These are phyloP conservation scores for Eupithecia centaureata DNA, from an alignment of 2,888 invertebrate genomes.

Conservation along the genomic window DNA sequence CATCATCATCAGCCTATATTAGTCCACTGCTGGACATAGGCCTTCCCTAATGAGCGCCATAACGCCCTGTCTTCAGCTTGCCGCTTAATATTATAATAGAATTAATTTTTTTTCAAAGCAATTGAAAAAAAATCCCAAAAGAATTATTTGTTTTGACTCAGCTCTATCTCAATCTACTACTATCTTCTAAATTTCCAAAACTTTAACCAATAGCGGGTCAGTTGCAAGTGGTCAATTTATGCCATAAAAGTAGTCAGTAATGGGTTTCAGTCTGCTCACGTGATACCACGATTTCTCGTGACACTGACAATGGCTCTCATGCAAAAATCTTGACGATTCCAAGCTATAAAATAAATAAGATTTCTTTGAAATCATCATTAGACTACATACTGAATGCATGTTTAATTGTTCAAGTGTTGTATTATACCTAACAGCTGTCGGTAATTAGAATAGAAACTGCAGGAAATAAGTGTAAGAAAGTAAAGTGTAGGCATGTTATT, in stretches of 20 bases:
- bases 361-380: slow-evolving; percentile 8
- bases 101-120: too few species aligned
- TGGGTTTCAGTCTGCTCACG: slow-evolving; percentile 40
- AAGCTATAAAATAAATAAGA: slow-evolving; percentile 44
- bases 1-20: too few species aligned
- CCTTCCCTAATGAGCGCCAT: too few species aligned
- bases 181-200: too few species aligned
- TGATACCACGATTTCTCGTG: slow-evolving; percentile 63
- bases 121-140: too few species aligned
- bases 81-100: too few species aligned
- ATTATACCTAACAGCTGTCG: not conserved
- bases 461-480: not conserved
- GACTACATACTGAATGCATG: not conserved
- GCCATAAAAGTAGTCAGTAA: slow-evolving; percentile 12
- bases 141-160: too few species aligned
- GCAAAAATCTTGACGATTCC: slow-evolving; percentile 40
- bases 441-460: not conserved
- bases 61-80: too few species aligned
- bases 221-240: slow-evolving; percentile 3
- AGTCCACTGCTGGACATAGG: too few species aligned
- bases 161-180: too few species aligned
- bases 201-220: not conserved
- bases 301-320: slow-evolving; percentile 46
- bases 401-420: not conserved
- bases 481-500: not conserved